Evolutionary conservation across 2,888 invertebrate species (phyloP).

Genomic region (Danaus chrysippus): DNA sequence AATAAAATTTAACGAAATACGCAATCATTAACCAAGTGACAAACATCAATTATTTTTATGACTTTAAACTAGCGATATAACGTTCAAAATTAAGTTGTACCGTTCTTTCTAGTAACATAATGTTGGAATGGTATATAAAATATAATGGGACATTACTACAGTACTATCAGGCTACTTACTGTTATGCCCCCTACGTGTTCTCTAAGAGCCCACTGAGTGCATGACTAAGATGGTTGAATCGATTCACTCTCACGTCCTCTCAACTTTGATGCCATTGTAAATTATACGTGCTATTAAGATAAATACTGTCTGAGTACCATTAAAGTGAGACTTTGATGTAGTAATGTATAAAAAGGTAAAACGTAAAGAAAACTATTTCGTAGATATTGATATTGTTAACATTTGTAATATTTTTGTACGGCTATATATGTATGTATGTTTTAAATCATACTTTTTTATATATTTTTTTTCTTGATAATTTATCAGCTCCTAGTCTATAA

Average conservation of each 20-base stretch:
- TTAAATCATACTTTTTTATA: too few species aligned
- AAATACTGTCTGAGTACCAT: too few species aligned
- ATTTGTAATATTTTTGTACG: too few species aligned
- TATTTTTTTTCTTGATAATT: not conserved
- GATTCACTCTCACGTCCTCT: not conserved
- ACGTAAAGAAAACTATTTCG: too few species aligned
- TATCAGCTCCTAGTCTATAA: slow-evolving; percentile 13
- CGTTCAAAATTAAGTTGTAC: slow-evolving; percentile 11
- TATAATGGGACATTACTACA: slow-evolving; percentile 58
- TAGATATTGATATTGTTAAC: too few species aligned
- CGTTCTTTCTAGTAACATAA: slow-evolving; percentile 21
- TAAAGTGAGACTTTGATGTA: too few species aligned
- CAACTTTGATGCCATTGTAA: not conserved
- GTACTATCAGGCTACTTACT: slow-evolving; percentile 41
- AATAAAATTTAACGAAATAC: slow-evolving; percentile 5
- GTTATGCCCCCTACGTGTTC: slow-evolving; percentile 43
- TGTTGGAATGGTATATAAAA: slow-evolving; percentile 29
- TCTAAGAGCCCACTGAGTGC: slow-evolving; percentile 13
- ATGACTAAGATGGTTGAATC: slow-evolving; percentile 2
- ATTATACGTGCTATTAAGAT: not conserved
- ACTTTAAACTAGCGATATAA: slow-evolving; percentile 1
- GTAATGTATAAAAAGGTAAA: too few species aligned
- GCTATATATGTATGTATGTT: not conserved
- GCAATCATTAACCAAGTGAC: not conserved
- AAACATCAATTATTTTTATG: slow-evolving; percentile 3